phyloP scores from a whole-genome alignment of 2,113 vertebrate genomes.

The Oncorhynchus gorbuscha region DNA sequence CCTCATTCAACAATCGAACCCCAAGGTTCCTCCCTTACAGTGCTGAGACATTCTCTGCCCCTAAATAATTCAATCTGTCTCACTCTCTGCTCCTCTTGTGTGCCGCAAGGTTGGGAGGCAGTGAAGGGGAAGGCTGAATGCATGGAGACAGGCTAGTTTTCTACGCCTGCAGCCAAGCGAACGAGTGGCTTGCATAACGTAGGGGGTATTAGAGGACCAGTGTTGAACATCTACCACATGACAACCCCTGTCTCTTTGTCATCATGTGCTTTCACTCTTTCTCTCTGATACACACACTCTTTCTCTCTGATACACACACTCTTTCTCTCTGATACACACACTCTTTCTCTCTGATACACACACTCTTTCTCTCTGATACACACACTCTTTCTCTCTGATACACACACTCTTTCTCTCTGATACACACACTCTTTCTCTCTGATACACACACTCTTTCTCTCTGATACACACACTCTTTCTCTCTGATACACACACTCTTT shows the following conservation, averaged over 20 bases:
- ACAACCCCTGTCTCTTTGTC: conserved; percentile 39
- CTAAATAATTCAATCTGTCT: conserved; percentile 67
- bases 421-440: no score
- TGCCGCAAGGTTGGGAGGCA: conserved; percentile 57
- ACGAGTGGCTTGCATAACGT: conserved; percentile 59
- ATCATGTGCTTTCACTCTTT: conserved; percentile 17
- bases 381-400: no score
- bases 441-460: no score
- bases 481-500: no score
- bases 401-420: no score
- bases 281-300: no score
- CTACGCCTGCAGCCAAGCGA: conserved; percentile 58
- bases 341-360: no score
- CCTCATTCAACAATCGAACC: conserved; percentile 18
- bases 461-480: no score
- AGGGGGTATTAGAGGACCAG: conserved; percentile 32
- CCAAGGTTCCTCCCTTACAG: conserved; percentile 7
- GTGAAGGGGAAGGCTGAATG: conserved; percentile 64
- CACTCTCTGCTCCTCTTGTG: conserved; percentile 62
- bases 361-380: no score
- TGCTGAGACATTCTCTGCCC: conserved; percentile 44
- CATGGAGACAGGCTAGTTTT: conserved; percentile 61
- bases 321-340: no score
- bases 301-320: no score
- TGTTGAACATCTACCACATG: conserved; percentile 39